Conservation (phyloP, 2,797 vertebrate genomes). For the Sebastes vulpes region DNA sequence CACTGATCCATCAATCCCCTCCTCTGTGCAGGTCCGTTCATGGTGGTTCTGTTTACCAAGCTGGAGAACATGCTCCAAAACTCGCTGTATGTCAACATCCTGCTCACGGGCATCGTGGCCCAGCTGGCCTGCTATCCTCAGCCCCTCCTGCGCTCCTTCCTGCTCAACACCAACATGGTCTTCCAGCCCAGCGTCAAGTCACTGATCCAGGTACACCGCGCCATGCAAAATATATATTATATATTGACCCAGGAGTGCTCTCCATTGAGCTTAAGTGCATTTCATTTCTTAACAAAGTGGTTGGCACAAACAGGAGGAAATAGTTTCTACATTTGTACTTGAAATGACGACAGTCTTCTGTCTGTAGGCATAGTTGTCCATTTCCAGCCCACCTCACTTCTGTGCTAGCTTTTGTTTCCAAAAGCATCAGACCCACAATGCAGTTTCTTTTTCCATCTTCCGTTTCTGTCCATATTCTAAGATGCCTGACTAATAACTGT, state of each 20-base stretch:
- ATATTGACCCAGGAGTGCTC: background rate
- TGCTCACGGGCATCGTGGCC: constrained; percentile 95
- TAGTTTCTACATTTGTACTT: background rate
- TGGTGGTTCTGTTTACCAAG: constrained; percentile 94
- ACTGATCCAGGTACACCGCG: constrained; percentile 91
- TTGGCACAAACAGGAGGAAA: background rate
- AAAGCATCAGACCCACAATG: constrained; percentile 12
- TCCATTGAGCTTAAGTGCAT: background rate
- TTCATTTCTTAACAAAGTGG: background rate
- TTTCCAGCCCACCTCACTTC: constrained; percentile 45
- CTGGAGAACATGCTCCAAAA: constrained; percentile 98
- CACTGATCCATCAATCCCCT: background rate
- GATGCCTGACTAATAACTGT: background rate
- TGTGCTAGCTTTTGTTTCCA: constrained; percentile 35
- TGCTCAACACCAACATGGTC: constrained; percentile 99
- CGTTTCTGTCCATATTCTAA: background rate
- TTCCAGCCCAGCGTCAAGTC: constrained; percentile 99
- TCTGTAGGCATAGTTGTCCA: background rate
- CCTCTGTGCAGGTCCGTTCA: constrained; percentile 90
- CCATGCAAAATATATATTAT: no score
- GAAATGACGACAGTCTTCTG: background rate
- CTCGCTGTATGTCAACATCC: constrained; percentile 96
- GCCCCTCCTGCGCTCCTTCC: constrained; percentile 97
- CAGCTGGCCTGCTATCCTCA: constrained; percentile 97
- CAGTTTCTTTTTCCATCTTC: background rate